A percentile compares a stretch with the other conserved stretches of the same genome.
Evolutionary conservation across 2,888 invertebrate genomes (phyloP).

Genomic region (Heliothis peltigera): DNA sequence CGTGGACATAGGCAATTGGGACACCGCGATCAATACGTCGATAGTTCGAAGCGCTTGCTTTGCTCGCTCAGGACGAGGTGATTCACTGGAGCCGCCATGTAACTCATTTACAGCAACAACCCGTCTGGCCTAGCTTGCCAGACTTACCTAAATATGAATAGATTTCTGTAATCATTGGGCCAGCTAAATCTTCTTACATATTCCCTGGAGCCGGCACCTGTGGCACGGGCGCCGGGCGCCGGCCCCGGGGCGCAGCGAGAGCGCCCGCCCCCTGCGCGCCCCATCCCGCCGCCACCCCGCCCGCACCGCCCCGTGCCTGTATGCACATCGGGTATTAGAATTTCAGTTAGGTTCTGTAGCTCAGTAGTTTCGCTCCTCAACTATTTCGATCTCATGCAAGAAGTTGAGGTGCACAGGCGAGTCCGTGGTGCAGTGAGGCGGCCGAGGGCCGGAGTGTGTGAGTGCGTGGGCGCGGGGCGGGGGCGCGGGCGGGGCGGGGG

Average conservation of each 20-base stretch:
- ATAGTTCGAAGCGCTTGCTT: constrained; percentile 26
- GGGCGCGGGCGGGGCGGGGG: constrained; percentile 8
- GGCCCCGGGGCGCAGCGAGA: constrained; percentile 39
- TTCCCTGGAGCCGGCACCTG: constrained; percentile 19
- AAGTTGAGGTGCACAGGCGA: constrained; percentile 8
- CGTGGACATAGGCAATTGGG: constrained; percentile 4
- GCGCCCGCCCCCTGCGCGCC: constrained; percentile 18
- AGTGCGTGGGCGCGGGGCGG: constrained; percentile 6
- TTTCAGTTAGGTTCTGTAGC: constrained; percentile 39
- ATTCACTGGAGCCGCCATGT: not conserved
- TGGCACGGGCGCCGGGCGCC: constrained; percentile 36
- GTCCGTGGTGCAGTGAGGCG: constrained; percentile 9
- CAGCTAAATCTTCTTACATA: too few relatives aligned
- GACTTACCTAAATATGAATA: too few relatives aligned
- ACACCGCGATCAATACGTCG: constrained; percentile 34
- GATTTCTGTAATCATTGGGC: too few relatives aligned
- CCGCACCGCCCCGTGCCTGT: constrained; percentile 12
- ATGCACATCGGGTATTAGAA: constrained; percentile 39
- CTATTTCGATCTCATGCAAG: constrained; percentile 5
- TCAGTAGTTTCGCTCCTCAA: constrained; percentile 28
- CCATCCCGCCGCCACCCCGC: constrained; percentile 23
- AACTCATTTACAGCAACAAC: not conserved
- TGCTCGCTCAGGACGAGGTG: constrained; percentile 13
- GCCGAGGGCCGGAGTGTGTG: constrained; percentile 30
- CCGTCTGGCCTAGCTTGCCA: not conserved